A percentile compares a stretch with the other conserved stretches of the same genome.
Conservation (phyloP, 2,797 vertebrate genomes). For the Neosilurus mollespiculum region DNA sequence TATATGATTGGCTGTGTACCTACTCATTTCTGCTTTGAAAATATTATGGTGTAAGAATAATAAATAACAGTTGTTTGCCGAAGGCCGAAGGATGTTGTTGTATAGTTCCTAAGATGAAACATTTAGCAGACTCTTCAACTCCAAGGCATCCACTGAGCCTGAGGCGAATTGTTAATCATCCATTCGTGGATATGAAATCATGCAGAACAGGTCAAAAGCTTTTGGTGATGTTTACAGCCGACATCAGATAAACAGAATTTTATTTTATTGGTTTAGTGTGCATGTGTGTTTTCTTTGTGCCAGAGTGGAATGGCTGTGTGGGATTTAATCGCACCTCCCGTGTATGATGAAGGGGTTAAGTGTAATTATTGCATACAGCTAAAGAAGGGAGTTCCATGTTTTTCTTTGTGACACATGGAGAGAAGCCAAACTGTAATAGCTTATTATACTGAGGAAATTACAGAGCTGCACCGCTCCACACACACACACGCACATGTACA, state of each 20-base stretch:
- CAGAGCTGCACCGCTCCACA: conserved; percentile 61
- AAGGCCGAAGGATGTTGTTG: no score
- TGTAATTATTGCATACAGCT: conserved; percentile 67
- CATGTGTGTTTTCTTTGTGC: conserved; percentile 6
- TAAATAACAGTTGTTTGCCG: no score
- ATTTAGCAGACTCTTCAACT: no score
- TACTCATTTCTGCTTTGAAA: not conserved
- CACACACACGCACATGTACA: conserved; percentile 33
- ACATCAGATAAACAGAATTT: no score
- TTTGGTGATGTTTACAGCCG: no score
- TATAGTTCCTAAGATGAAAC: no score
- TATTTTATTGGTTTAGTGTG: not conserved
- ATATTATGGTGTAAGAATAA: not conserved
- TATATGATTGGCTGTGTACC: not conserved
- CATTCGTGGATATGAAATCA: no score
- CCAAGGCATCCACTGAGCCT: no score
- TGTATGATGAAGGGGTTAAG: conserved; percentile 59
- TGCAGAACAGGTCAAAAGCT: no score
- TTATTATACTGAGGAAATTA: conserved; percentile 71
- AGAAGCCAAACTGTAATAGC: conserved; percentile 65
- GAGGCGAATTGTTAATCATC: no score
- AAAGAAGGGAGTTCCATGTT: conserved; percentile 57
- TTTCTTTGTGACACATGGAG: conserved; percentile 64
- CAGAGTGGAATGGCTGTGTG: conserved; percentile 33
- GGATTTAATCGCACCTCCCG: conserved; percentile 49